Evolutionary conservation across 2,113 vertebrate genomes (phyloP).

Genomic region (Epinephelus moara): DNA sequence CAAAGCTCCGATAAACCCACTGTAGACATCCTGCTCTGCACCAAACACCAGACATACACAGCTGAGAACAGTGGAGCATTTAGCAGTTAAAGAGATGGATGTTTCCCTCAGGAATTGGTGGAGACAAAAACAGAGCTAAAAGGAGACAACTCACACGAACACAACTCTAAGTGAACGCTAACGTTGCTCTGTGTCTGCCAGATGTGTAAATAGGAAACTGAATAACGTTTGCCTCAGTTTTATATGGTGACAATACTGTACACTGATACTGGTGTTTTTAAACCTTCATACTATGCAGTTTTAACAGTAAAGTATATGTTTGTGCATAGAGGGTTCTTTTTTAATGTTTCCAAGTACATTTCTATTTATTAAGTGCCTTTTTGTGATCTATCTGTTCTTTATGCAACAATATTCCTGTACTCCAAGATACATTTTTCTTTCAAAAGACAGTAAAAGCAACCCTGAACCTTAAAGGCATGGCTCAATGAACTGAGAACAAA

Average conservation of each 20-base stretch:
- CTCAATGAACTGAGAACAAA: background rate
- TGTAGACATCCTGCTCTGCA: background rate
- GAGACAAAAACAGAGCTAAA: slow-evolving; percentile 8
- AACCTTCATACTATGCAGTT: background rate
- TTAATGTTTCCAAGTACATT: background rate
- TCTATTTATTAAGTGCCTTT: background rate
- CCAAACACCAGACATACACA: background rate
- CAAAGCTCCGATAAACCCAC: background rate
- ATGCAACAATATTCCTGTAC: background rate
- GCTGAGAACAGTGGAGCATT: background rate
- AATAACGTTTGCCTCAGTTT: background rate
- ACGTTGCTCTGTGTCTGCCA: background rate
- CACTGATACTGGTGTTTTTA: background rate
- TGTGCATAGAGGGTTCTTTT: background rate
- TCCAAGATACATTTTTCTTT: background rate
- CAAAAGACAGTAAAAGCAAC: background rate
- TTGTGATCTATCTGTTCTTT: background rate
- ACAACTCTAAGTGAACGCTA: background rate
- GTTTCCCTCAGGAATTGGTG: background rate
- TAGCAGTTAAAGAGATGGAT: background rate
- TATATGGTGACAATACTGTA: background rate
- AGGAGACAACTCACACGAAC: background rate
- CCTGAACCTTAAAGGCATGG: background rate
- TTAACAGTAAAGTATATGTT: background rate
- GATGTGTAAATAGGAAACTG: background rate